phyloP scores from a whole-genome alignment of 2,113 vertebrate genomes.

The Varanus salvator region DNA sequence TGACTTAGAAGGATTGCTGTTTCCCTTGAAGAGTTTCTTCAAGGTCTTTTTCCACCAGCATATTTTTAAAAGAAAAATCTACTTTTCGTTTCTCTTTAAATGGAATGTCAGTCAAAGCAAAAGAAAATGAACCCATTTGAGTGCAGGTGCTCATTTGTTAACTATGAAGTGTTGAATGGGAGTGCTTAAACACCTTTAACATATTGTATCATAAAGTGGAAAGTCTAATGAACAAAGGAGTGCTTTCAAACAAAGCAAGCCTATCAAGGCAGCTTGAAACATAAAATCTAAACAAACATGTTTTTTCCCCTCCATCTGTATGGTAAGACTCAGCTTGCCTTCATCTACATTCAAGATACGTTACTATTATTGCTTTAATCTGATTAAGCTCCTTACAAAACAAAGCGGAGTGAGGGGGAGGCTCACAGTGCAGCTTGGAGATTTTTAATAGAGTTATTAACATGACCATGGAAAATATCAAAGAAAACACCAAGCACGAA shows the following conservation, averaged over 20 bases:
- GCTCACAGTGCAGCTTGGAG: background rate
- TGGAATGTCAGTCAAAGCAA: background rate
- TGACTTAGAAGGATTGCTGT: background rate
- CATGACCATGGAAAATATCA: background rate
- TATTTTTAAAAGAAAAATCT: background rate
- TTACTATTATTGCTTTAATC: background rate
- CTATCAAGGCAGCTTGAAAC: background rate
- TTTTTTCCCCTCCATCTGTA: background rate
- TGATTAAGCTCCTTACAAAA: background rate
- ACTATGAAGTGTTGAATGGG: background rate
- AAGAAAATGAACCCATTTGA: background rate
- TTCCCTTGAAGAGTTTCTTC: background rate
- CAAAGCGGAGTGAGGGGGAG: no score
- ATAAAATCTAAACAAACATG: constrained; percentile 24
- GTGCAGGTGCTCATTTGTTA: background rate
- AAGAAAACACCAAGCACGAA: background rate
- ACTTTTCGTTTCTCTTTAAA: background rate
- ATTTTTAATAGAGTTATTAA: constrained; percentile 8
- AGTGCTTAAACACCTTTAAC: background rate
- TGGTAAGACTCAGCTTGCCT: background rate
- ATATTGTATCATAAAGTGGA: background rate
- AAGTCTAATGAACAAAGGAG: constrained; percentile 12
- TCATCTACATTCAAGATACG: background rate
- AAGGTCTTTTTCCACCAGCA: background rate
- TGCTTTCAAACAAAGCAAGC: background rate